phyloP scores from a whole-genome alignment of 2,113 vertebrate species.

The Tiliqua scincoides region DNA sequence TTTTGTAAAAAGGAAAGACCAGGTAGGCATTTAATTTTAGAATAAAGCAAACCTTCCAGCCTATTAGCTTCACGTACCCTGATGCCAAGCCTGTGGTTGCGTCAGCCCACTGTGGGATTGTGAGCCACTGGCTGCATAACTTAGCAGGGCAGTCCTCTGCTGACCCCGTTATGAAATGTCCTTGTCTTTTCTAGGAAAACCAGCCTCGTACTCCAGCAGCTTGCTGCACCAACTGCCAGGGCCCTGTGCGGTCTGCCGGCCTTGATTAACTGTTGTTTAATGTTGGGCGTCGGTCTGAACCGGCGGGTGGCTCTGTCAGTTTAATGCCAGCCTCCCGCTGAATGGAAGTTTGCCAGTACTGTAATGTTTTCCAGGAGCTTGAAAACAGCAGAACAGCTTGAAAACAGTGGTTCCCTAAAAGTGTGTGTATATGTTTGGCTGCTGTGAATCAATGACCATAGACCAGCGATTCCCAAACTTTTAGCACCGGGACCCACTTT shows the following conservation, averaged over 20 bases:
- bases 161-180: constrained; percentile 16
- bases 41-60: too few relatives aligned
- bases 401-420: not conserved
- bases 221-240: not conserved
- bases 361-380: not conserved
- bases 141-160: not conserved
- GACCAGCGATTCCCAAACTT: too few relatives aligned
- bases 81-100: too few relatives aligned
- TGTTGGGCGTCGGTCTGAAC: not conserved
- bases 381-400: not conserved
- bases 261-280: constrained; percentile 12
- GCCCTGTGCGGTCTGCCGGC: not conserved
- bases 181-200: constrained; percentile 25
- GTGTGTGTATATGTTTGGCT: too few relatives aligned
- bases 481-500: too few relatives aligned
- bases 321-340: not conserved
- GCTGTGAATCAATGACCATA: too few relatives aligned
- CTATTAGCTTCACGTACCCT: too few relatives aligned
- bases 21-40: too few relatives aligned
- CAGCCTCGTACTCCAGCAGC: not conserved
- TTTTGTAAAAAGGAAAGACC: too few relatives aligned
- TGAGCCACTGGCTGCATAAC: not conserved
- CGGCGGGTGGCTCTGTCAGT: not conserved
- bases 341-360: not conserved
- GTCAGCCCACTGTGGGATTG: not conserved